A percentile compares a stretch with the other conserved stretches of the same genome.
Conservation (phyloP, 2,113 vertebrate species). For the Psettodes erumei region DNA sequence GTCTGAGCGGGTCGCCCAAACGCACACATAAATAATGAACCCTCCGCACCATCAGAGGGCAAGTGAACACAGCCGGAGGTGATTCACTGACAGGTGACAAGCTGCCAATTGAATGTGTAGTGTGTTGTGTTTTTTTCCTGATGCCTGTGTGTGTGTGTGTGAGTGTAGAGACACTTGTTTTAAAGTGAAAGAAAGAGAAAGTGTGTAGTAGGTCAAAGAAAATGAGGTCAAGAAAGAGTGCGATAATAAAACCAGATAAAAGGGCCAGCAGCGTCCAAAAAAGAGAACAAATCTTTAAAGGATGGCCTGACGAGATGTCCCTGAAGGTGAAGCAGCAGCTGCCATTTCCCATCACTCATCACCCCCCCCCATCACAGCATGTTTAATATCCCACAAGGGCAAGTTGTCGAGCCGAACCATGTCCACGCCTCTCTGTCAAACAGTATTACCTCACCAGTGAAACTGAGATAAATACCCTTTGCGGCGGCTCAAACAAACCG, state of each 20-base stretch:
- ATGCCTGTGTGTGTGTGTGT: conserved; percentile 7
- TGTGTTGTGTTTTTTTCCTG: conserved; percentile 7
- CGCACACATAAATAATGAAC: conserved; percentile 47
- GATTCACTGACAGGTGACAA: conserved; percentile 52
- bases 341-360: conserved; percentile 58
- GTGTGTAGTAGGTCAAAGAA: background rate
- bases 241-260: background rate
- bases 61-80: conserved; percentile 72
- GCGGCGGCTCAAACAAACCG: background rate
- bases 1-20: conserved; percentile 35
- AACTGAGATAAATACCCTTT: conserved; percentile 45
- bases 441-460: conserved; percentile 43
- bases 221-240: background rate
- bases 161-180: background rate
- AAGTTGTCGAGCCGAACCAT: conserved; percentile 35
- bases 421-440: conserved; percentile 53
- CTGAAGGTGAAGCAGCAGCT: conserved; percentile 64
- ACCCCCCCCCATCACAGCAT: conserved; percentile 48
- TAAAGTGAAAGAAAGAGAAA: background rate
- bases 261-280: background rate
- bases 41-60: conserved; percentile 54
- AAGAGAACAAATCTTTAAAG: background rate
- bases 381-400: conserved; percentile 62
- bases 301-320: background rate
- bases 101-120: conserved; percentile 6